Base-by-base conservation (phyloP, 92 coral and sea anemone species). In the Virgularia gustaviana region DNA sequence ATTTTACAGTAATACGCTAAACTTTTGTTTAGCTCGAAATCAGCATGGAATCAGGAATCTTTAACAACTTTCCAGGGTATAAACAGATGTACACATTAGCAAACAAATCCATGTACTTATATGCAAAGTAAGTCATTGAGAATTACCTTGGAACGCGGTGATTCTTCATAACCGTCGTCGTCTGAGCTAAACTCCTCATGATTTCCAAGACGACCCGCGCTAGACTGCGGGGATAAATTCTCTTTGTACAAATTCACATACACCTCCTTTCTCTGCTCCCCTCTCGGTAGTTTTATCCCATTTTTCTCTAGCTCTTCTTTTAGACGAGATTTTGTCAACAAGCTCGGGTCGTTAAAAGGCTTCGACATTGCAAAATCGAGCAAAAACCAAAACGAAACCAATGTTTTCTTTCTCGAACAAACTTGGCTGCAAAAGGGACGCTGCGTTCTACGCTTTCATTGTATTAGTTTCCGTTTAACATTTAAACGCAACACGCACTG, bases 251-350 rank as follows among this genome's bases (percentile, higher is more conserved):
- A 66, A 19, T 80, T 81, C 36, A 94, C 96, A 34, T 94, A 94
- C 20, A 85, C 84, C 44, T 88, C 90, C 33, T 94, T 94, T 38
- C 56, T 84, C 61, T 87, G 96, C 36, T 94, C 99, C 34, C 87
- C 75, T 60, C 74, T 79, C 59, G 99, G 99, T 43, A 94, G 56
- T 9, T 78, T 60, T 23, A 94, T 47, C 8, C 96, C 96, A 43
- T 89, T 88, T 3, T 85, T 79, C 56, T 61, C 78, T 20, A 94
- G 75, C 2, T 88, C 99, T 52, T 76, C 49, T 51, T 94, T 94
- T 19, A 94, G 83, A 53, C 81, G 79, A n/a, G 89, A 96, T 41
- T 94, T 94, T 45, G 99, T 94, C 13, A 94, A 64, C 38, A 78
- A 82, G 64, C 86, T 76, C 0, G 99, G 99, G 79, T 81, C 82